Evolutionary conservation across 2,888 invertebrate genomes (phyloP), one percentile per base, ranked within the genome.

Genomic region (Emesis furor): DNA sequence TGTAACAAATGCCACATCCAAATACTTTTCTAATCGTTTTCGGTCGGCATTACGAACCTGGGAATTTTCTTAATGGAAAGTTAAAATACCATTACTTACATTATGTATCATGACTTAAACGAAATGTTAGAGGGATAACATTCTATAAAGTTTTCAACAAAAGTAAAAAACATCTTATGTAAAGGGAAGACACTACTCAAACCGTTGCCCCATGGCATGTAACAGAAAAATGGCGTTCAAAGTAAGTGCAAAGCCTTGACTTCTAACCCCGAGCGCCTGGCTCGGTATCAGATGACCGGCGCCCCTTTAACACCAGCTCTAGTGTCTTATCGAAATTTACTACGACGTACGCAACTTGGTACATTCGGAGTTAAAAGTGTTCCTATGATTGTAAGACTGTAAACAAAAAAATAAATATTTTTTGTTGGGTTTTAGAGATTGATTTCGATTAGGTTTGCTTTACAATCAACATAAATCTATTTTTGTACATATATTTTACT

Each of bases 281-380:
- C 69, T 17, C 87, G 86, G 87, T 94, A 95, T 95, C 95, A 92
- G 96, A 96, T 95, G 95, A 91, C 95, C 94, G 93, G 86, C 87
- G 86, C 90, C 90, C 90, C 65, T 32, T 65, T 65, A 65, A 65
- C 65, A 65, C 65, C 65, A 65, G 1, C 65, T 82, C 80, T 76
- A 85, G 85, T 82, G 84, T 78, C 86, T 91, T 91, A 91, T 92
- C 91, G 87, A 82, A 86, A 86, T 89, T 89, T 88, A 89, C 87
- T 86, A 65, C 65, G 65, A 65, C 65, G 65, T 65, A 65, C 65
- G 30, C 65, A 65, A 32, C 32, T 30, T 32, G 12, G 65, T 65
- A 65, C 65, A 65, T 12, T 65, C 65, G 14, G 10, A 12, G 32
- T 5, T 6, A 65, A 65, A 65, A 65, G 65, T 65, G 30, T 51